A percentile compares a stretch with the other conserved stretches of the same genome.
Evolutionary conservation across 2,888 invertebrate genomes (phyloP).

Genomic region (Camponotus fellah): DNA sequence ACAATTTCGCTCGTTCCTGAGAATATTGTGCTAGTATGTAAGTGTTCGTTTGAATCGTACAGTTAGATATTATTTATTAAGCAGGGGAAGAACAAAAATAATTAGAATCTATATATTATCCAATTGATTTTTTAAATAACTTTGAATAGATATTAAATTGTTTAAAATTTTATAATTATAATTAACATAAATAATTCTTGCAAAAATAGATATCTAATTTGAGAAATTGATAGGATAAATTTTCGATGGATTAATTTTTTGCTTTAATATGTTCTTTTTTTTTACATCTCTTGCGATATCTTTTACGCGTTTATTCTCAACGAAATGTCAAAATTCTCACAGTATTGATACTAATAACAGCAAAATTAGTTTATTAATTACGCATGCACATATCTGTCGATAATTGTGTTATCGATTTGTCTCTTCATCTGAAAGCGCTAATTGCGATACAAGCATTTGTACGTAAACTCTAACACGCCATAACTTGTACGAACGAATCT

Average conservation of each 20-base stretch:
- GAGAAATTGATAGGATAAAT: neutral
- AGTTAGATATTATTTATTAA: conserved; percentile 2
- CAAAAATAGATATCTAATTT: neutral
- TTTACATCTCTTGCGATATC: neutral
- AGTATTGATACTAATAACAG: neutral
- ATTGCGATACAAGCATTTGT: neutral
- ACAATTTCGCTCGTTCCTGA: neutral
- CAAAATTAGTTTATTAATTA: neutral
- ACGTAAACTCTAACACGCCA: neutral
- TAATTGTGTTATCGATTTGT: neutral
- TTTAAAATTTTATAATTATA: neutral
- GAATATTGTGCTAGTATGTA: neutral
- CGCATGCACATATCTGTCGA: neutral
- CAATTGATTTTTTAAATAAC: neutral
- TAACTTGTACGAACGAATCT: conserved; percentile 47
- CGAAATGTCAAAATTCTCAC: neutral
- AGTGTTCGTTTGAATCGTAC: neutral
- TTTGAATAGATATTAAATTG: neutral
- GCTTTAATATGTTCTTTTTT: neutral
- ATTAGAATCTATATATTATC: neutral
- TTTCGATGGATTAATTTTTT: neutral
- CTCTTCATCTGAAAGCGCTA: neutral
- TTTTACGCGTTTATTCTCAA: neutral
- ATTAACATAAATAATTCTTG: neutral
- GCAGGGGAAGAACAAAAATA: neutral